Evolutionary conservation across 2,888 invertebrate genomes (phyloP).

Genomic region (Rhagophthalmus giganteus): DNA sequence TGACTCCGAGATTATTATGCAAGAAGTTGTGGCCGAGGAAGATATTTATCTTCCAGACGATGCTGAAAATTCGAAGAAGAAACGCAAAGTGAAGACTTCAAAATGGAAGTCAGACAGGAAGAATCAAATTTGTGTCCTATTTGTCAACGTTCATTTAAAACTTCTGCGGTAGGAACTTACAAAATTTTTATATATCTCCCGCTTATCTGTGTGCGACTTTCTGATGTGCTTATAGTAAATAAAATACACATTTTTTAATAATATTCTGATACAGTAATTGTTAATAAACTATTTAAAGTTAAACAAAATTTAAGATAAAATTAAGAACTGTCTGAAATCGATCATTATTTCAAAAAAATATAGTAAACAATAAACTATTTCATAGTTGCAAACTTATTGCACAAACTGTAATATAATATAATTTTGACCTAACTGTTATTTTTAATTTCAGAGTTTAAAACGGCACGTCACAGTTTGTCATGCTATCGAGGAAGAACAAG

Average conservation of each 20-base stretch:
- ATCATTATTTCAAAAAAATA: too few relatives aligned
- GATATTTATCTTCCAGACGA: background rate
- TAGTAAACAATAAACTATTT: too few relatives aligned
- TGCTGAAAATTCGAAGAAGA: background rate
- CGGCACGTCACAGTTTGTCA: slow-evolving; percentile 51
- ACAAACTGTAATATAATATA: slow-evolving; percentile 1
- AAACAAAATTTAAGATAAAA: too few relatives aligned
- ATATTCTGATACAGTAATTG: too few relatives aligned
- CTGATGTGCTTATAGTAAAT: too few relatives aligned
- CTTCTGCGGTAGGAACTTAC: slow-evolving; percentile 43
- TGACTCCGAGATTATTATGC: too few relatives aligned
- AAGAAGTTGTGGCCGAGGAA: background rate
- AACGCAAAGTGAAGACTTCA: background rate
- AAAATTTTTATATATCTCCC: background rate
- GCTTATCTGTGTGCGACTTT: too few relatives aligned
- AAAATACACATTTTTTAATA: too few relatives aligned
- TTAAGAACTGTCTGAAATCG: too few relatives aligned
- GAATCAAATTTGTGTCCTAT: slow-evolving; percentile 42
- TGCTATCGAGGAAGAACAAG: slow-evolving; percentile 37
- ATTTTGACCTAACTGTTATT: slow-evolving; percentile 2
- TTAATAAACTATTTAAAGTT: too few relatives aligned
- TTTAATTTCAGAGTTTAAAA: slow-evolving; percentile 50
- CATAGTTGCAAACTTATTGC: too few relatives aligned
- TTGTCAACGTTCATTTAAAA: slow-evolving; percentile 47
- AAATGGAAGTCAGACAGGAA: slow-evolving; percentile 21